These are phyloP conservation scores for Achatina immaculata DNA, from an alignment of 1,140 invertebrate species.

Conservation along the genomic window DNA sequence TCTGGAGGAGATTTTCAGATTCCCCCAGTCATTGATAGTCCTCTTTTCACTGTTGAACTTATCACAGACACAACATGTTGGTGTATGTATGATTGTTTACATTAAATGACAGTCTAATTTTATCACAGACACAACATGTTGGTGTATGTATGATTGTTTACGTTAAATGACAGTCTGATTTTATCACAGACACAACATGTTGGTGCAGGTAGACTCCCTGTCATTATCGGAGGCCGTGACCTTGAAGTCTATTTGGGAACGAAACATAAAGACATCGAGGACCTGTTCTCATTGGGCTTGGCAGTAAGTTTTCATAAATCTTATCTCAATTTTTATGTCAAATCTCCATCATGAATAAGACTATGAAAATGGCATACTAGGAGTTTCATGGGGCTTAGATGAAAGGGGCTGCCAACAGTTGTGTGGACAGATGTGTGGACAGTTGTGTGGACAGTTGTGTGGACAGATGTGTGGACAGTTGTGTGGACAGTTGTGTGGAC, in stretches of 20 bases:
- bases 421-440: background rate
- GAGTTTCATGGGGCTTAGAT: background rate
- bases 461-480: background rate
- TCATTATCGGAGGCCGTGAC: constrained; percentile 29
- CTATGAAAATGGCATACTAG: background rate
- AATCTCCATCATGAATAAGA: background rate
- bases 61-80: too few species aligned
- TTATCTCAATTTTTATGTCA: background rate
- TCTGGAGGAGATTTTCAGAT: too few species aligned
- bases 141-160: too few species aligned
- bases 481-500: background rate
- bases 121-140: too few species aligned
- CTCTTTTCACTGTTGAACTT: too few species aligned
- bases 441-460: background rate
- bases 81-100: too few species aligned
- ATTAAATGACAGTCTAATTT: background rate
- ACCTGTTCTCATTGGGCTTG: constrained; percentile 17
- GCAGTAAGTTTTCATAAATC: constrained; percentile 14
- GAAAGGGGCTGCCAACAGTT: background rate
- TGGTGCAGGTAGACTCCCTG: constrained; percentile 8
- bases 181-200: constrained; percentile 23
- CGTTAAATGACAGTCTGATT: background rate
- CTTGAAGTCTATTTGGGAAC: constrained; percentile 14
- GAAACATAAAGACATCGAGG: constrained; percentile 28
- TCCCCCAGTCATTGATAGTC: too few species aligned